Conservation (phyloP, 2,797 vertebrate species). For the Danionella dracula region DNA sequence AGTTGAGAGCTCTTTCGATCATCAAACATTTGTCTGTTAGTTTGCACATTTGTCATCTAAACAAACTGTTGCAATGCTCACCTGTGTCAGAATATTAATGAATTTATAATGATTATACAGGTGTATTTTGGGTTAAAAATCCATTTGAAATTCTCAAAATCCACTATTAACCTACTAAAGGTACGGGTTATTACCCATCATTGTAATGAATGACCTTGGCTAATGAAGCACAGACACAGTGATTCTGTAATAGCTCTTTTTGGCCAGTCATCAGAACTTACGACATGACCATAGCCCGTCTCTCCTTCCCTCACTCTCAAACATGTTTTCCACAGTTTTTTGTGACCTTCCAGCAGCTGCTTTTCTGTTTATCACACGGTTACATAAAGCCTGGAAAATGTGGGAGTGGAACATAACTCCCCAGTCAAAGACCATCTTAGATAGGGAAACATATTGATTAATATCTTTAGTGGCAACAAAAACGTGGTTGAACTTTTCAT, state of each 20-base stretch:
- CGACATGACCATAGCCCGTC: constrained; percentile 28
- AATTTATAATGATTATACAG: too few species aligned
- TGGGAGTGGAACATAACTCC: constrained; percentile 33
- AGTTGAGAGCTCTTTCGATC: too few species aligned
- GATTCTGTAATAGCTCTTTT: constrained; percentile 19
- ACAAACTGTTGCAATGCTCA: too few species aligned
- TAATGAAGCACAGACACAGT: constrained; percentile 15
- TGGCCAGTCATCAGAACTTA: constrained; percentile 26
- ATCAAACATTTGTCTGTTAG: too few species aligned
- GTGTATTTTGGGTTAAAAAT: too few species aligned
- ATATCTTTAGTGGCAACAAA: constrained; percentile 7
- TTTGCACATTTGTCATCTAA: too few species aligned
- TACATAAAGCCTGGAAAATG: constrained; percentile 48
- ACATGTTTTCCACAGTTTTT: constrained; percentile 3
- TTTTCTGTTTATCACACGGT: constrained; percentile 41
- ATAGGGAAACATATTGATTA: constrained; percentile 8
- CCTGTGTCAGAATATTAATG: too few species aligned
- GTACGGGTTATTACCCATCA: neutral
- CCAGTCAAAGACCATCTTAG: constrained; percentile 29
- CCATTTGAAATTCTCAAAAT: too few species aligned
- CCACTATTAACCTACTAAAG: neutral
- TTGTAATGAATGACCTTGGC: too few species aligned
- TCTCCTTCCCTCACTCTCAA: constrained; percentile 12
- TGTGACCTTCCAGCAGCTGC: constrained; percentile 36
- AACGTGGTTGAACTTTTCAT: too few species aligned